phyloP scores from a whole-genome alignment of 2,113 vertebrate species.

The Scytalopus superciliaris region DNA sequence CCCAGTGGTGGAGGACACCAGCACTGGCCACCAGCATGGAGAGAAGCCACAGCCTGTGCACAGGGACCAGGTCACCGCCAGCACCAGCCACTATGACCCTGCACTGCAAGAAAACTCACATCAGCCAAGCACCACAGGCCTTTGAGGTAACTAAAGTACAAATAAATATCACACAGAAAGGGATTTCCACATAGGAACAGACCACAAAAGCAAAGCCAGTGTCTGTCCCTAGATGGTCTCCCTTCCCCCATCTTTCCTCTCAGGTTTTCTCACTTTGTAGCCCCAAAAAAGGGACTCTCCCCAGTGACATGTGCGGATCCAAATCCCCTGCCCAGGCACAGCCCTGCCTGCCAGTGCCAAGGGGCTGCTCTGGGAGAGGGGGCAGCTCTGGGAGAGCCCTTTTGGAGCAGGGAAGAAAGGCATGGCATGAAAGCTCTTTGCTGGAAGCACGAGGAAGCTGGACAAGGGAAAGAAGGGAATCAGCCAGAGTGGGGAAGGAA shows the following conservation, averaged over 20 bases:
- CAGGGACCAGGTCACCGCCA: background rate
- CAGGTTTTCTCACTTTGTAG: background rate
- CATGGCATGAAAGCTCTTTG: background rate
- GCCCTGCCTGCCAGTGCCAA: background rate
- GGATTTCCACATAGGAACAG: accelerated
- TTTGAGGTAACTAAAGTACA: background rate
- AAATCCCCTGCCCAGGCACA: background rate
- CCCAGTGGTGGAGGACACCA: background rate
- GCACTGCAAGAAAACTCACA: no score
- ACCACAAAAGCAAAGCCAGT: accelerated
- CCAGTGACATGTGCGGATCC: background rate
- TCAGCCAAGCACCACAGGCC: no score
- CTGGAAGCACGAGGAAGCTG: background rate
- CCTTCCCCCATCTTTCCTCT: background rate
- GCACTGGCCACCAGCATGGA: background rate
- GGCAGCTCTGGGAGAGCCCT: background rate
- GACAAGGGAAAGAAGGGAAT: background rate
- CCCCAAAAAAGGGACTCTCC: background rate
- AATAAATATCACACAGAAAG: background rate
- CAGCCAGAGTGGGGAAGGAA: background rate
- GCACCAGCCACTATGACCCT: background rate
- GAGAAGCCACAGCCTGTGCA: background rate
- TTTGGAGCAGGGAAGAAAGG: background rate
- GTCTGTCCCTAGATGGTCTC: background rate
- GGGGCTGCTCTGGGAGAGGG: background rate